A percentile compares a stretch with the other conserved stretches of the same genome.
These are phyloP conservation scores for Cardiocondyla obscurior DNA, from an alignment of 1,140 invertebrate genomes.

Conservation along the genomic window DNA sequence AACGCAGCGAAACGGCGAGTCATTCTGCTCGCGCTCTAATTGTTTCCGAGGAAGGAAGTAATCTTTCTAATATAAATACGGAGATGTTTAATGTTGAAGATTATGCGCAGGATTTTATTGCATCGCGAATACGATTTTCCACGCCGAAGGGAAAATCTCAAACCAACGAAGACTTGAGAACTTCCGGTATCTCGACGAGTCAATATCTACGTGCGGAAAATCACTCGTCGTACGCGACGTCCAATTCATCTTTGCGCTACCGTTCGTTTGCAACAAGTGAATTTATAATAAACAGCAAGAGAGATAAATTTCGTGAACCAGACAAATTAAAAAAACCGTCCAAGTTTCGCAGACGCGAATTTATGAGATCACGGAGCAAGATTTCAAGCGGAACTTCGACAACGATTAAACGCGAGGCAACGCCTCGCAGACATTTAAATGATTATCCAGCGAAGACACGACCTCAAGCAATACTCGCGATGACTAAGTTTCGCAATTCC, in stretches of 20 bases:
- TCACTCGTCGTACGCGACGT: not conserved
- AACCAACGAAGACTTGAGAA: not conserved
- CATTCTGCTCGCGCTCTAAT: not conserved
- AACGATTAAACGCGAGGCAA: not conserved
- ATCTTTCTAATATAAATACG: not conserved
- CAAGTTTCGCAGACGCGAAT: not conserved
- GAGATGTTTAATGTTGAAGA: not conserved
- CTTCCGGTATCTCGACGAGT: not conserved
- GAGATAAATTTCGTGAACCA: not conserved
- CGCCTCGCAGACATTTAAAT: not conserved
- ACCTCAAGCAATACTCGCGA: not conserved
- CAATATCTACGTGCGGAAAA: not conserved
- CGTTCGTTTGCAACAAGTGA: not conserved
- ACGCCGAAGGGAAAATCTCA: not conserved
- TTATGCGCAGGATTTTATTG: not conserved
- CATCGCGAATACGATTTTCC: not conserved
- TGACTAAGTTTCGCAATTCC: constrained; percentile 15
- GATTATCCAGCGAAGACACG: not conserved
- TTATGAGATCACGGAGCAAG: not conserved
- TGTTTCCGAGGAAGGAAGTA: not conserved
- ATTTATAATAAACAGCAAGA: not conserved
- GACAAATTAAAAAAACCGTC: not conserved
- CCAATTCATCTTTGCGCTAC: not conserved
- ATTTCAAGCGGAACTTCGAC: not conserved
- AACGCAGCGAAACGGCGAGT: not conserved